Evolutionary conservation across 2,797 vertebrate species (phyloP).

Genomic region (Agapornis canus): DNA sequence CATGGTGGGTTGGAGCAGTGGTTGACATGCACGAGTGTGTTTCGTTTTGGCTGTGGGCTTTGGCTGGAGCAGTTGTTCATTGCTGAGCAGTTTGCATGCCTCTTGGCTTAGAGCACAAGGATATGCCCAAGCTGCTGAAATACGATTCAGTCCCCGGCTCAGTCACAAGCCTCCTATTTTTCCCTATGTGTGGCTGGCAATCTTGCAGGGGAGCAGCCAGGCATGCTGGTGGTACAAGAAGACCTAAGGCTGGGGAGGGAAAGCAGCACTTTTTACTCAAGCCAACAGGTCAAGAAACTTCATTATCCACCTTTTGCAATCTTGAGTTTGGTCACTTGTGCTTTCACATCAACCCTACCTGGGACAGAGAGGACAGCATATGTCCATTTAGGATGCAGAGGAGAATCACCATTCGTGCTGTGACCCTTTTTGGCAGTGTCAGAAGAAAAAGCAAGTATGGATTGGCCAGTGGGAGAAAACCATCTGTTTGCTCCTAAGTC

Average conservation of each 20-base stretch:
- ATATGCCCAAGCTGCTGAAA: constrained; percentile 10
- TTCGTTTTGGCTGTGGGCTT: neutral
- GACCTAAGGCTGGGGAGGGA: neutral
- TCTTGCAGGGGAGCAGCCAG: neutral
- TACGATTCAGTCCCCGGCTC: neutral
- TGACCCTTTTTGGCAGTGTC: neutral
- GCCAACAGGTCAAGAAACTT: neutral
- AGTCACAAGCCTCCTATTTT: neutral
- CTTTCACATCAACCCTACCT: neutral
- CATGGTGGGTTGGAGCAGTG: neutral
- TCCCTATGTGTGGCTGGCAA: neutral
- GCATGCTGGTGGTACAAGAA: fast-evolving
- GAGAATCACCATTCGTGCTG: neutral
- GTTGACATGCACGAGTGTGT: neutral
- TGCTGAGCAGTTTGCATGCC: constrained; percentile 11
- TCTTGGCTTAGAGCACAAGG: constrained; percentile 2
- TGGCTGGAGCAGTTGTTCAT: neutral
- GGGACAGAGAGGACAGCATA: neutral
- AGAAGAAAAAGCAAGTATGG: constrained; percentile 9
- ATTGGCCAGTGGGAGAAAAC: neutral
- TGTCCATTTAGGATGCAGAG: neutral
- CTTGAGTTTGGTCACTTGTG: neutral
- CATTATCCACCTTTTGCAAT: neutral
- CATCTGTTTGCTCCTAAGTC: neutral
- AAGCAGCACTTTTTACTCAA: neutral